phyloP scores from a whole-genome alignment of 1,140 invertebrate species.

The Elymnias hypermnestra region DNA sequence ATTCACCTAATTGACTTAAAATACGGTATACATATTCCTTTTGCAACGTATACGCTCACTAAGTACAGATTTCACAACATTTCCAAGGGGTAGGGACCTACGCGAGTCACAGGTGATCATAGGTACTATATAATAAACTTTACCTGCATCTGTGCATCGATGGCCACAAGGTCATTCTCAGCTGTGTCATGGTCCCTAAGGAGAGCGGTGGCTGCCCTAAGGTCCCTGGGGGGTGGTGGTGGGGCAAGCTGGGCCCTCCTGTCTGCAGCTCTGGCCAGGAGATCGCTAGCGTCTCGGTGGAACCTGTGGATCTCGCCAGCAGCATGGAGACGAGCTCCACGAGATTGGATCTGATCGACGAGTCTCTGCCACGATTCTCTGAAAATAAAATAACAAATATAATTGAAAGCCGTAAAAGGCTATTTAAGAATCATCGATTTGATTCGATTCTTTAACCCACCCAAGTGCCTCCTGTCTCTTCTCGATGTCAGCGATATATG shows the following conservation, averaged over 20 bases:
- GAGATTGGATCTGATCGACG: slow-evolving; percentile 88
- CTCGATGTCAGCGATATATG: slow-evolving; percentile 92
- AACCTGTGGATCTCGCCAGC: slow-evolving; percentile 98
- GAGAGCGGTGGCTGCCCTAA: slow-evolving; percentile 90
- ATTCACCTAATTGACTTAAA: too few species aligned
- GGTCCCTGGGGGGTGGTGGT: slow-evolving; percentile 78
- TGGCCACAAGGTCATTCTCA: slow-evolving; percentile 95
- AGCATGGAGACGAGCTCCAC: slow-evolving; percentile 91
- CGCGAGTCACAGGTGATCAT: too few species aligned
- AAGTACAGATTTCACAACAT: too few species aligned
- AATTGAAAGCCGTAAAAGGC: too few species aligned
- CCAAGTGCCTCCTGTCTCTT: slow-evolving; percentile 91
- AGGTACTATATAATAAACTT: too few species aligned
- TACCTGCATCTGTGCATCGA: slow-evolving; percentile 94
- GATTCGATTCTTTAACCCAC: slow-evolving; percentile 71
- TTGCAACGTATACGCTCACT: too few species aligned
- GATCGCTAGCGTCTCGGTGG: slow-evolving; percentile 96
- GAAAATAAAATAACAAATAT: slow-evolving; percentile 20
- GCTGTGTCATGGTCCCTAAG: slow-evolving; percentile 94
- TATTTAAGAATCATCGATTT: too few species aligned
- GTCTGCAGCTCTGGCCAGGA: slow-evolving; percentile 85
- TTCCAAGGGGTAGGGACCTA: too few species aligned
- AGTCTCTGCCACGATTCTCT: slow-evolving; percentile 93
- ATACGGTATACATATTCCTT: too few species aligned
- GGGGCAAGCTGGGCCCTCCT: slow-evolving; percentile 40